phyloP scores from a whole-genome alignment of 2,888 invertebrate species.

The Dichetophora obliterata region DNA sequence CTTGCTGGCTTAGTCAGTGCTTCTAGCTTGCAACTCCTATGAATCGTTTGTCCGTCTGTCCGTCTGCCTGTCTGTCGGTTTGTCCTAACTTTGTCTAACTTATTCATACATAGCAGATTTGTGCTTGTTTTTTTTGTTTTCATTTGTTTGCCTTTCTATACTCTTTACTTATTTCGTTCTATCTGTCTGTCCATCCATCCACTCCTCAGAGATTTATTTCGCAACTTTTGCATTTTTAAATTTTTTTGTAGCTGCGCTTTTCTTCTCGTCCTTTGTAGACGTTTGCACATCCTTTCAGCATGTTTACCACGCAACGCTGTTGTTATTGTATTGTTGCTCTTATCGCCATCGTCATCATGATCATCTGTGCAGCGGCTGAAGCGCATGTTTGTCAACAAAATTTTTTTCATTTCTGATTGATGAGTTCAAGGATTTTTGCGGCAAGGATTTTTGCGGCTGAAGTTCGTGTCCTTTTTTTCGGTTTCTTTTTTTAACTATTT shows the following conservation, averaged over 20 bases:
- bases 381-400: conserved; percentile 43
- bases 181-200: neutral
- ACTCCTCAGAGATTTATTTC: conserved; percentile 28
- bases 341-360: neutral
- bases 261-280: neutral
- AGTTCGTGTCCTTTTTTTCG: neutral
- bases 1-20: neutral
- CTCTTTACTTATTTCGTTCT: neutral
- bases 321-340: neutral
- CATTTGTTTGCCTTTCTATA: neutral
- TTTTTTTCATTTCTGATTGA: conserved; percentile 46
- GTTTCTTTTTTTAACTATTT: neutral
- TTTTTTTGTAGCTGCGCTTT: neutral
- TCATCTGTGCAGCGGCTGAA: conserved; percentile 9
- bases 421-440: conserved; percentile 47
- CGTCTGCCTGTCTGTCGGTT: no score
- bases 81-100: no score
- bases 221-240: conserved; percentile 30
- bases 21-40: neutral
- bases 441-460: conserved; percentile 42
- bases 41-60: neutral
- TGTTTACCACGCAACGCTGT: neutral
- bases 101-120: neutral
- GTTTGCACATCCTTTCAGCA: neutral
- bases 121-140: neutral